A percentile compares a stretch with the other conserved stretches of the same genome.
phyloP scores from a whole-genome alignment of 2,113 vertebrate genomes.

The Garra rufa region DNA sequence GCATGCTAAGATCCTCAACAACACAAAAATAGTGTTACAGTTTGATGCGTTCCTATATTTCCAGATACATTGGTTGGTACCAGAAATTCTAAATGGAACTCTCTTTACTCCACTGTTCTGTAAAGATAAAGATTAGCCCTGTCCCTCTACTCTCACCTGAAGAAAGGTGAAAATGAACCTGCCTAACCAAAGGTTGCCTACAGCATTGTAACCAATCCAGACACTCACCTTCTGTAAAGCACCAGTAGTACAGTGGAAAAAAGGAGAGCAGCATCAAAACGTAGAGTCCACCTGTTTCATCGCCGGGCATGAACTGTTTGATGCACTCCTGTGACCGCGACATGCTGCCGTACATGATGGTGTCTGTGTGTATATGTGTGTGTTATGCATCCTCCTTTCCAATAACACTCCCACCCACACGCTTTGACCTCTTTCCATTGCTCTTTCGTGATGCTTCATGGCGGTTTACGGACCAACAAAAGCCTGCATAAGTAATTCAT shows the following conservation, averaged over 20 bases:
- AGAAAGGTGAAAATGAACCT: too few relatives aligned
- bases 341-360: background rate
- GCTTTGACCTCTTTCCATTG: background rate
- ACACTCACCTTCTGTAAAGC: slow-evolving; percentile 59
- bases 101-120: too few relatives aligned
- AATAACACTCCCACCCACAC: background rate
- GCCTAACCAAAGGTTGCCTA: too few relatives aligned
- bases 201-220: too few relatives aligned
- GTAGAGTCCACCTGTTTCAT: slow-evolving; percentile 58
- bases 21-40: background rate
- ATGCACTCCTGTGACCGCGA: background rate
- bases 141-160: too few relatives aligned
- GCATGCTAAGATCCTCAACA: background rate
- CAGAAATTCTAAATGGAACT: too few relatives aligned
- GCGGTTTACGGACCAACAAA: background rate
- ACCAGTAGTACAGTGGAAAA: slow-evolving; percentile 75
- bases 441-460: background rate
- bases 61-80: too few relatives aligned
- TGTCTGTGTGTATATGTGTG: background rate
- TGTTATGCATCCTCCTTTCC: background rate
- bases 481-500: background rate
- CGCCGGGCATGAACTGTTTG: background rate
- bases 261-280: slow-evolving; percentile 70
- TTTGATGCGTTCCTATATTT: background rate
- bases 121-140: too few relatives aligned